Conservation (phyloP, 2,888 invertebrate genomes). For the Polietes domitor region DNA sequence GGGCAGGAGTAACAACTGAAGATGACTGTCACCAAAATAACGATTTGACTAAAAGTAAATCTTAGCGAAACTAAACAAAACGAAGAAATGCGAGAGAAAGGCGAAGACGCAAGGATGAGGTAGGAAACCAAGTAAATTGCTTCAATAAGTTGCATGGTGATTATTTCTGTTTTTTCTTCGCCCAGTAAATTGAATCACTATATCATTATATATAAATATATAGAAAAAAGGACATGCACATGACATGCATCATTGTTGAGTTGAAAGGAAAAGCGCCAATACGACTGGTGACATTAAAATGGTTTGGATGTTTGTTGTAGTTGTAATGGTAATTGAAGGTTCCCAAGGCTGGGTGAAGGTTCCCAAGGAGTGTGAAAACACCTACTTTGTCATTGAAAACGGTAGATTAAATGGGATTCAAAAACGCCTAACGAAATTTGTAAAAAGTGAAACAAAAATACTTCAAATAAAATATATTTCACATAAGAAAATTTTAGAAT, state of each 20-base stretch:
- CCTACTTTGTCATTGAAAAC: too few relatives aligned
- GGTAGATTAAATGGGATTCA: too few relatives aligned
- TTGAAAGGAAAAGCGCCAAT: constrained; percentile 32
- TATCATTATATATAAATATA: not conserved
- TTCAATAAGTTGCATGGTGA: not conserved
- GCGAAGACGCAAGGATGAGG: not conserved
- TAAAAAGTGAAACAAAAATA: too few relatives aligned
- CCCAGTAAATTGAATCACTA: constrained; percentile 26
- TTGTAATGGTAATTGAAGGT: not conserved
- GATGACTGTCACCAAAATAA: constrained; percentile 35
- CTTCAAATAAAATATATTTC: too few relatives aligned
- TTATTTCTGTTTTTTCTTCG: not conserved
- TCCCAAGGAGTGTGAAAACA: not conserved
- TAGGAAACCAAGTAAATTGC: not conserved
- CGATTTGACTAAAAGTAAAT: constrained; percentile 26
- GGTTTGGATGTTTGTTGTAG: not conserved
- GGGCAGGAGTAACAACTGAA: not conserved
- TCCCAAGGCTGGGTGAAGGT: not conserved
- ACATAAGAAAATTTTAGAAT: too few relatives aligned
- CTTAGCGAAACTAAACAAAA: too few relatives aligned
- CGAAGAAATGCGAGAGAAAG: not conserved
- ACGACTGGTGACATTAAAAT: constrained; percentile 18
- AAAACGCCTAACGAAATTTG: too few relatives aligned
- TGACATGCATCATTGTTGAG: not conserved
- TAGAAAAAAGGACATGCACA: constrained; percentile 6